These are phyloP conservation scores for Hyposmocoma kahamanoa DNA, from an alignment of 1,140 invertebrate genomes.

Conservation along the genomic window DNA sequence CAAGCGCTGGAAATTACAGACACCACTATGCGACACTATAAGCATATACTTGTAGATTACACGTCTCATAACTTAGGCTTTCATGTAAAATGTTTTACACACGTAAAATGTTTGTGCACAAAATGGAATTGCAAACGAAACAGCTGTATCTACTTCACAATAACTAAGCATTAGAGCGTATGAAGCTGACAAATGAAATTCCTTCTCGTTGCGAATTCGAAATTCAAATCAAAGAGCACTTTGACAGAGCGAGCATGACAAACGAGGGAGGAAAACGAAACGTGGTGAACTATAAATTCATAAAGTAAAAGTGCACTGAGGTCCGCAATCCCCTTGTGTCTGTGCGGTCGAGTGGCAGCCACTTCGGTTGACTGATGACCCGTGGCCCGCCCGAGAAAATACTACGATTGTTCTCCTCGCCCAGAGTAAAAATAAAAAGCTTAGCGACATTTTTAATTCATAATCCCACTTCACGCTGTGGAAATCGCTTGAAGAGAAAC, in stretches of 20 bases:
- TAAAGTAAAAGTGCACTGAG: conserved; percentile 60
- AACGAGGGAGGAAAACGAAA: conserved; percentile 43
- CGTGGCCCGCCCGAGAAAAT: conserved; percentile 34
- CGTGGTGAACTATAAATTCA: conserved; percentile 52
- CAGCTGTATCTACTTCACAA: too few species aligned
- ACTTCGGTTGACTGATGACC: conserved; percentile 63
- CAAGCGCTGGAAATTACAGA: too few species aligned
- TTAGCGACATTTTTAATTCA: conserved; percentile 10
- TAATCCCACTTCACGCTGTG: conserved; percentile 6
- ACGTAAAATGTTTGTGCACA: too few species aligned
- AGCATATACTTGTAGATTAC: too few species aligned
- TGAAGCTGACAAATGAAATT: conserved; percentile 2
- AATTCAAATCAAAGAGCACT: conserved; percentile 27
- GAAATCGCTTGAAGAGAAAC: too few species aligned
- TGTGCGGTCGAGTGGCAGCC: conserved; percentile 44
- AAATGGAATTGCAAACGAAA: too few species aligned
- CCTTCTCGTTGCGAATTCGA: conserved; percentile 19
- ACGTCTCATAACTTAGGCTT: too few species aligned
- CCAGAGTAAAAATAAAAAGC: conserved; percentile 9
- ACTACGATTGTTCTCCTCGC: conserved; percentile 25
- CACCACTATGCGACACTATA: too few species aligned
- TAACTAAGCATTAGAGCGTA: too few species aligned
- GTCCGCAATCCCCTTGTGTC: conserved; percentile 50
- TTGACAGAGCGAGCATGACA: conserved; percentile 39
- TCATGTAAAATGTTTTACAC: too few species aligned